Evolutionary conservation across 2,888 invertebrate genomes (phyloP).

Genomic region (Congeria kusceri): DNA sequence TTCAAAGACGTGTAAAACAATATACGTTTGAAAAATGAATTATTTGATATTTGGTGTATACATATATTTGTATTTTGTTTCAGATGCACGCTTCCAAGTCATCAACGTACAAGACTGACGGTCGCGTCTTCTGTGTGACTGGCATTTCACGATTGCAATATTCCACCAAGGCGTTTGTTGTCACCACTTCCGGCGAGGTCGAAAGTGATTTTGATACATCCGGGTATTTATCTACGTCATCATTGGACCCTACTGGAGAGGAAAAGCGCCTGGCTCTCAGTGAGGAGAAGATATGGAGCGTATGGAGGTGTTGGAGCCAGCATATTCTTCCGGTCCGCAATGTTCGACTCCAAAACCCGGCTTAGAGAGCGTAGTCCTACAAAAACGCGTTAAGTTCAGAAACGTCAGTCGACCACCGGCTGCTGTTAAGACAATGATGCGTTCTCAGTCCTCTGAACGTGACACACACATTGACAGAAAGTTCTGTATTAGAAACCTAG

Average conservation of each 20-base stretch:
- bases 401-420: slow-evolving; percentile 32
- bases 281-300: slow-evolving; percentile 53
- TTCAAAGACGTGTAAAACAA: no score
- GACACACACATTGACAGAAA: no score
- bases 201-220: slow-evolving; percentile 53
- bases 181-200: slow-evolving; percentile 7
- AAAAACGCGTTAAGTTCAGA: slow-evolving; percentile 3
- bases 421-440: neutral
- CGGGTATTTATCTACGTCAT: slow-evolving; percentile 62
- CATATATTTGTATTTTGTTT: no score
- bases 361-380: neutral
- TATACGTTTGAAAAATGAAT: no score
- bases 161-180: neutral
- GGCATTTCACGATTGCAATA: neutral
- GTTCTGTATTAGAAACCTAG: no score
- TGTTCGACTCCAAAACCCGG: slow-evolving; percentile 53
- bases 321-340: slow-evolving; percentile 31
- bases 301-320: slow-evolving; percentile 52
- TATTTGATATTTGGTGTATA: no score
- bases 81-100: no score
- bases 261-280: slow-evolving; percentile 52
- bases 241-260: slow-evolving; percentile 56
- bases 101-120: neutral
- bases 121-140: neutral
- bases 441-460: neutral